Conservation (phyloP, 1,140 invertebrate genomes). For the Bombus ignitus region DNA sequence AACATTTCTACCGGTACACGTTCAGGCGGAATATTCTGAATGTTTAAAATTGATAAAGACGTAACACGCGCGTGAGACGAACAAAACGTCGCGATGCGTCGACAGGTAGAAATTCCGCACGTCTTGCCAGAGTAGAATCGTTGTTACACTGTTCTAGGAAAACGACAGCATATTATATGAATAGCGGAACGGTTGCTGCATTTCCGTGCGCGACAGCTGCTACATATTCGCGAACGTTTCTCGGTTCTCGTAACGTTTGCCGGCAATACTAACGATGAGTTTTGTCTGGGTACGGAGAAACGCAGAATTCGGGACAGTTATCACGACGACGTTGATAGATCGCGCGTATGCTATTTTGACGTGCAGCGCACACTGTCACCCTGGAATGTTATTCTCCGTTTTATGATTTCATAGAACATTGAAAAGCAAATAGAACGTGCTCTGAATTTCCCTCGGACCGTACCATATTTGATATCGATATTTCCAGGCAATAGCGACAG, state of each 20-base stretch:
- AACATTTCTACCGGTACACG: too few relatives aligned
- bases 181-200: constrained; percentile 9
- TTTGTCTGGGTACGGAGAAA: neutral
- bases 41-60: neutral
- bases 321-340: constrained; percentile 7
- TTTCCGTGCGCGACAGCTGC: constrained; percentile 30
- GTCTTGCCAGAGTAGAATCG: constrained; percentile 35
- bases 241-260: neutral
- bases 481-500: neutral
- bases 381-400: constrained; percentile 6
- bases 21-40: too few relatives aligned
- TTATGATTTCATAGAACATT: constrained; percentile 20
- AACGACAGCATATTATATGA: constrained; percentile 6
- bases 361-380: neutral
- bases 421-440: constrained; percentile 16
- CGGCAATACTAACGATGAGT: constrained; percentile 20
- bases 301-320: constrained; percentile 29
- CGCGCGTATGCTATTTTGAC: constrained; percentile 22
- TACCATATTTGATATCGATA: constrained; percentile 11
- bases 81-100: neutral
- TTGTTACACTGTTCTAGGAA: constrained; percentile 49
- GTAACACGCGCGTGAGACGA: neutral
- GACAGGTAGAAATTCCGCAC: constrained; percentile 22
- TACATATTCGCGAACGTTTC: constrained; percentile 30
- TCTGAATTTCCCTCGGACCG: neutral